Evolutionary conservation across 2,888 invertebrate species (phyloP), one percentile per base, ranked within the genome.

Genomic region (Belgica antarctica): DNA sequence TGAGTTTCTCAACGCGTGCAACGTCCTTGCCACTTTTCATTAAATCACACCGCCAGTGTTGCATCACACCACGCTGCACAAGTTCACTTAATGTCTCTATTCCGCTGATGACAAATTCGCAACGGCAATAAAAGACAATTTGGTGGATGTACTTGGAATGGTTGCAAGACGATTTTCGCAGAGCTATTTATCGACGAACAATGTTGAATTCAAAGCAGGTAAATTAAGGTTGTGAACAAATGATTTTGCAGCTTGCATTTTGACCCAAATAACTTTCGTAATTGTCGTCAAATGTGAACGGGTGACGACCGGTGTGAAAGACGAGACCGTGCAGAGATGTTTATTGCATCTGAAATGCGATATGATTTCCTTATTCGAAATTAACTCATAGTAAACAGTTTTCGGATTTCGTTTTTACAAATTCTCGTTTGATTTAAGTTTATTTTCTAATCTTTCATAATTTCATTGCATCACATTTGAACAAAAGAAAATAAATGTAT

Each of bases 401-500:
- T 57, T 57, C 5, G 10, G 8, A n/a, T 59, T 59, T 59, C 27
- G 4, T 59, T 24, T 52, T 22, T 7, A 27, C 12, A 59, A 59
- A 27, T 59, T 59, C 27, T 59, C 59, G 12, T 59, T 59, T 59
- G 59, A 25, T 63, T 19, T 63, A 36, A 47, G n/a, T 68, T 68
- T 68, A 68, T 68, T 68, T 68, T 68, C 68, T 68, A 68, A 68
- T 68, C 27, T 57, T 57, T 68, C 68, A 68, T 15, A 28, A 68
- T 31, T n/a, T n/a, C 24, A 31, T 52, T 57, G 4, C 25, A 59
- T 59, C 52, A 52, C 52, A 52, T 68, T 68, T 57, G 68, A 68
- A 68, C 68, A 68, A 68, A 22, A 68, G 68, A 68, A 68, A 68
- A n/a, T n/a, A n/a, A n/a, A n/a, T 31, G 22, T 62, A 62, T 15